These are phyloP conservation scores for Tragelaphus scriptus DNA, from an alignment of 2,113 vertebrate genomes.

Conservation along the genomic window DNA sequence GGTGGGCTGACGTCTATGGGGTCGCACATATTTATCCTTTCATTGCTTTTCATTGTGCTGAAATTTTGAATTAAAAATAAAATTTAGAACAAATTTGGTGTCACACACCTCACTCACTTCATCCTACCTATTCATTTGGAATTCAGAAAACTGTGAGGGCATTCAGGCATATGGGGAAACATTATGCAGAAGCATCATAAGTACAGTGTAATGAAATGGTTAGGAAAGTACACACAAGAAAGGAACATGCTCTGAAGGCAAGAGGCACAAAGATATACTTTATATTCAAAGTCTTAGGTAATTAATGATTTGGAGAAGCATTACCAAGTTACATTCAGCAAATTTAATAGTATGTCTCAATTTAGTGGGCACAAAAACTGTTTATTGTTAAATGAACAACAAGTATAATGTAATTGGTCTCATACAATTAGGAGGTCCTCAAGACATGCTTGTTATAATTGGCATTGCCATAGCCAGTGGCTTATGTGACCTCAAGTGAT, in stretches of 20 bases:
- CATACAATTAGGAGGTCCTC: conserved; percentile 47
- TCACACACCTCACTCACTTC: background rate
- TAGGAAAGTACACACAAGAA: conserved; percentile 32
- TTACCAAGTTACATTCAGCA: conserved; percentile 50
- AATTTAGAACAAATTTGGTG: conserved; percentile 5
- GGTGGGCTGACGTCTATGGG: too few species aligned
- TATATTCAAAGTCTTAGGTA: conserved; percentile 25
- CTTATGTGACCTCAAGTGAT: conserved; percentile 48
- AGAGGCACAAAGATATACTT: conserved; percentile 40
- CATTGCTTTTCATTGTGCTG: conserved; percentile 3
- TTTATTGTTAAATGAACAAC: conserved; percentile 50
- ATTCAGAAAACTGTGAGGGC: conserved; percentile 29
- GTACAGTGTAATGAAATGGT: conserved; percentile 15
- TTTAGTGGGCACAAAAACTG: conserved; percentile 50
- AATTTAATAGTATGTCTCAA: conserved; percentile 31
- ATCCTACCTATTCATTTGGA: background rate
- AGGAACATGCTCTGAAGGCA: background rate
- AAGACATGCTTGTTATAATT: conserved; percentile 44
- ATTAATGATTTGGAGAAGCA: conserved; percentile 44
- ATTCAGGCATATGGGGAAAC: background rate
- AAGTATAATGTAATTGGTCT: conserved; percentile 50
- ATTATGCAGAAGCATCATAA: conserved; percentile 9
- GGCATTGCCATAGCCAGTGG: conserved; percentile 20
- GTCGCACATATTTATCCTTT: background rate
- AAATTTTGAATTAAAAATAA: conserved; percentile 34